Evolutionary conservation across 2,888 invertebrate species (phyloP).

Genomic region (Ellobium chinense): DNA sequence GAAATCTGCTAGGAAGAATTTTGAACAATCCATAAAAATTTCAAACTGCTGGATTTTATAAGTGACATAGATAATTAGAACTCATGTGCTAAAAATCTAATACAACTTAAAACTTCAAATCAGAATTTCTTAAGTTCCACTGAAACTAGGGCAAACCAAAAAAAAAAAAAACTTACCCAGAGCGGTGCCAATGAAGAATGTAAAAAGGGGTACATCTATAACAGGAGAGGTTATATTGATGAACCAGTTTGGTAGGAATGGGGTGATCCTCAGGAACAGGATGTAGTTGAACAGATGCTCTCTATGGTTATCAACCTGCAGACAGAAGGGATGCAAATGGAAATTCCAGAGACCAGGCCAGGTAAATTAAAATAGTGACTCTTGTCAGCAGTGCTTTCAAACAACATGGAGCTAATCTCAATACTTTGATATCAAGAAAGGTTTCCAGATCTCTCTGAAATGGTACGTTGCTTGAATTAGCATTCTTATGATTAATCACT

Average conservation of each 20-base stretch:
- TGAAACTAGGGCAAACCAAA: neutral
- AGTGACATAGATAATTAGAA: neutral
- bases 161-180: constrained; percentile 83
- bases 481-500: no score
- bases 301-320: constrained; percentile 84
- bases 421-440: no score
- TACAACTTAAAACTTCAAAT: neutral
- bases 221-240: constrained; percentile 98
- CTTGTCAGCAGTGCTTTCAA: no score
- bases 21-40: no score
- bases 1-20: no score
- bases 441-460: no score
- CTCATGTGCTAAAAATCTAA: neutral
- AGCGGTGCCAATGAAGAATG: constrained; percentile 97
- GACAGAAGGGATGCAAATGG: constrained; percentile 20
- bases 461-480: no score
- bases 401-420: no score
- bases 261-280: constrained; percentile 97
- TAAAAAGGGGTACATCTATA: constrained; percentile 94
- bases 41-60: no score
- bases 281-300: constrained; percentile 96
- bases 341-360: no score
- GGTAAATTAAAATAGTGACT: no score
- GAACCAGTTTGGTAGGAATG: constrained; percentile 99
- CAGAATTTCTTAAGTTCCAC: neutral